A percentile compares a stretch with the other conserved stretches of the same genome.
These are phyloP conservation scores for Oikopleura dioica DNA, from an alignment of 23 tunicate species.

Conservation along the genomic window DNA sequence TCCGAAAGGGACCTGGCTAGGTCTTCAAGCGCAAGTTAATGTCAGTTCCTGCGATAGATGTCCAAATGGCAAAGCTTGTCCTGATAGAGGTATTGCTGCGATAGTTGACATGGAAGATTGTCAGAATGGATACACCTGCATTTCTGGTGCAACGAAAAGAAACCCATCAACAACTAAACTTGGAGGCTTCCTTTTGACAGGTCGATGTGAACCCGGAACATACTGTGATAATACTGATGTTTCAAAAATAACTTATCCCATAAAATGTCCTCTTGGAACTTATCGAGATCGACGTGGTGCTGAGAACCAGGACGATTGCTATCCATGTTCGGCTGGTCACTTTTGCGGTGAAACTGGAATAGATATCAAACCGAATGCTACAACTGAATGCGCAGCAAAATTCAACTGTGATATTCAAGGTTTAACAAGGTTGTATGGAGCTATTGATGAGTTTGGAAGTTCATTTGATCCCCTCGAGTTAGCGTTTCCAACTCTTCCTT, in stretches of 20 bases:
- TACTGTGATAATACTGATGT: background rate
- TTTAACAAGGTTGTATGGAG: no score
- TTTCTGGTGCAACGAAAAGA: background rate
- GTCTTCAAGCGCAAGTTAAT: background rate
- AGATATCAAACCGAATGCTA: conserved; percentile 1
- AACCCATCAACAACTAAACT: background rate
- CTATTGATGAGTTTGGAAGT: no score
- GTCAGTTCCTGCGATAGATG: background rate
- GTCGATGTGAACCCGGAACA: background rate
- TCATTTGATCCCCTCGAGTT: no score
- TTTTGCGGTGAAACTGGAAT: conserved; percentile 45
- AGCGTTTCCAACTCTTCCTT: no score
- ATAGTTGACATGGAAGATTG: background rate
- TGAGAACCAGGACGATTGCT: conserved; percentile 20
- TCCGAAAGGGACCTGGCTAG: background rate
- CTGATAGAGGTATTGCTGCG: background rate
- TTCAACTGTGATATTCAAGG: no score
- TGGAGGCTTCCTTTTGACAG: background rate
- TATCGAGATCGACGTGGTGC: conserved; percentile 25
- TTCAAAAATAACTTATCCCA: background rate
- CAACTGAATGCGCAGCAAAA: no score
- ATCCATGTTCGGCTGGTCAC: conserved; percentile 35
- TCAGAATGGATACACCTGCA: background rate
- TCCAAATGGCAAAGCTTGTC: background rate
- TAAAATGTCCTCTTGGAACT: conserved; percentile 36